Base-by-base conservation (phyloP, 2,888 invertebrate species). In the Spilarctia lutea region DNA sequence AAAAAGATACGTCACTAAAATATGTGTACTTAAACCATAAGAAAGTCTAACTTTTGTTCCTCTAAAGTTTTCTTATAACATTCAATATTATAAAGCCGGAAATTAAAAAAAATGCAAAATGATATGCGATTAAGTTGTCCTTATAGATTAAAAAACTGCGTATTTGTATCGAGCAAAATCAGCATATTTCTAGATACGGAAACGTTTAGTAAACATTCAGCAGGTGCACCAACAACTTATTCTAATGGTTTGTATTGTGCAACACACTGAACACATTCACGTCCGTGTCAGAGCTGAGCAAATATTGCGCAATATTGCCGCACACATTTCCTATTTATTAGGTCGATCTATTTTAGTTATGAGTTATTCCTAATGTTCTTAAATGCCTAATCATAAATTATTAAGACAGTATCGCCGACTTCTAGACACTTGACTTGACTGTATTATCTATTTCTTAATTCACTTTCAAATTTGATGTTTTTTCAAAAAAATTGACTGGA, bases 321-420 rank as follows among this genome's bases (percentile, higher is more conserved):
- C 86, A 86, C 84, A 85, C 87, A 90, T 89, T 92, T 91, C 88
- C 89, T 91, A 91, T 93, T 93, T 93, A 94, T 93, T 93, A 90
- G 93, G 93, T 93, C 93, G 92, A 89, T 91, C 94, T 94, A 94
- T 94, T 94, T 91, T 86, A 80, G 91, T 90, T 91, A 91, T 91
- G 85, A 84, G 85, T 82, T 88, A 88, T 88, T 91, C 92, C 92
- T 91, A 91, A 91, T 91, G 90, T 88, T 91, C 87, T n/a, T n/a
- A n/a, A n/a, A n/a, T n/a, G n/a, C n/a, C n/a, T n/a, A n/a, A n/a
- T n/a, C n/a, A n/a, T n/a, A n/a, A n/a, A n/a, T n/a, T n/a, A n/a
- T n/a, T n/a, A n/a, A n/a, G n/a, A n/a, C n/a, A n/a, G n/a, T n/a
- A n/a, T n/a, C n/a, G n/a, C n/a, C n/a, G n/a, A n/a, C n/a, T n/a